These are phyloP conservation scores for Saguinus midas DNA, from an alignment of 2,113 vertebrate genomes.

Conservation along the genomic window DNA sequence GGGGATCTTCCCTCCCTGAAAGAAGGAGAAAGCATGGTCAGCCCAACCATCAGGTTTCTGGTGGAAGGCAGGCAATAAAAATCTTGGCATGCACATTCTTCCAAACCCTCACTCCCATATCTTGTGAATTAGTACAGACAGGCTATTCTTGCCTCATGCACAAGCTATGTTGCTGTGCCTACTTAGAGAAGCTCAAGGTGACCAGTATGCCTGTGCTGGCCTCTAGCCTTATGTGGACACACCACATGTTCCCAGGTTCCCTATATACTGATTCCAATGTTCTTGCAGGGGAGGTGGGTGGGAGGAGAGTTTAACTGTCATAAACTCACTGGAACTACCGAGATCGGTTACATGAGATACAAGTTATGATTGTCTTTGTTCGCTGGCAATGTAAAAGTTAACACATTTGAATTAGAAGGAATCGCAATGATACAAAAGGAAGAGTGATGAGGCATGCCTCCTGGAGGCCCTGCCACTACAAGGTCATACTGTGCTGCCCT, in stretches of 20 bases:
- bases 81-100: fast-evolving
- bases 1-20: slow-evolving; percentile 87
- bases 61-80: neutral
- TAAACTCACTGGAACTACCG: fast-evolving
- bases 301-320: neutral
- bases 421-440: neutral
- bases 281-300: no score
- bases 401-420: neutral
- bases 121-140: neutral
- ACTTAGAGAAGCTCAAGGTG: neutral
- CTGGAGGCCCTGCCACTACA: neutral
- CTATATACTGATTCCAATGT: neutral
- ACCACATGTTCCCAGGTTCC: neutral
- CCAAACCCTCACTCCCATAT: fast-evolving
- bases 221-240: fast-evolving
- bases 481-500: neutral
- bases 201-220: neutral
- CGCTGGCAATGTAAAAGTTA: neutral
- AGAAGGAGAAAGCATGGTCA: slow-evolving; percentile 37
- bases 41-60: neutral
- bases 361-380: neutral
- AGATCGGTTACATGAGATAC: fast-evolving
- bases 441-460: neutral
- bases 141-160: fast-evolving
- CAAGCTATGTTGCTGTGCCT: neutral